Evolutionary conservation across 2,797 vertebrate species (phyloP).

Genomic region (Sebastes elongatus): DNA sequence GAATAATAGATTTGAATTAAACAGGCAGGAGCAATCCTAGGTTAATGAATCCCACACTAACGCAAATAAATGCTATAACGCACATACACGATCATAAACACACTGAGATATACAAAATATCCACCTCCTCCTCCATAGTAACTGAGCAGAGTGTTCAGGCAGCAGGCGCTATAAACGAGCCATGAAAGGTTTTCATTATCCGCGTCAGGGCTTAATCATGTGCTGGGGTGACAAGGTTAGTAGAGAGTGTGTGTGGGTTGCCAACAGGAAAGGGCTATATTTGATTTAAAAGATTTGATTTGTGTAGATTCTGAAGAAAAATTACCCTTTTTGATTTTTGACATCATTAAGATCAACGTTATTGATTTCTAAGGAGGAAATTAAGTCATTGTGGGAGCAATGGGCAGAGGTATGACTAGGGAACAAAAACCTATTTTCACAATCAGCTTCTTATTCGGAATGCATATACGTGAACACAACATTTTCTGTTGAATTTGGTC

Average conservation of each 20-base stretch:
- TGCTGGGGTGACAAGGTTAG: conserved; percentile 1
- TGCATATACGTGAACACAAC: neutral
- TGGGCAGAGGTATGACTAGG: neutral
- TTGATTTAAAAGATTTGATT: conserved; percentile 7
- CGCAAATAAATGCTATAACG: conserved; percentile 8
- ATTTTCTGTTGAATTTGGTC: neutral
- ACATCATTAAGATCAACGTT: neutral
- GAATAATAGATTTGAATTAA: conserved; percentile 43
- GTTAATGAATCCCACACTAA: conserved; percentile 35
- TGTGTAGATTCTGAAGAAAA: neutral
- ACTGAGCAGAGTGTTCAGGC: conserved; percentile 26
- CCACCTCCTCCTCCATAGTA: conserved; percentile 23
- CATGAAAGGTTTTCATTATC: conserved; percentile 53
- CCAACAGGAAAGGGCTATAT: neutral
- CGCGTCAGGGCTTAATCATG: conserved; percentile 31
- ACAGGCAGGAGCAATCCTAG: neutral
- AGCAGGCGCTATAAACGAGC: neutral
- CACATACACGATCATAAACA: conserved; percentile 18
- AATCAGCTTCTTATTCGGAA: neutral
- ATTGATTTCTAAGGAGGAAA: neutral
- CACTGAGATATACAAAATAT: neutral
- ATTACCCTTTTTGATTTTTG: neutral
- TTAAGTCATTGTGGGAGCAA: neutral
- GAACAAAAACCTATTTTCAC: neutral
- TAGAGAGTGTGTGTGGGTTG: conserved; percentile 8